These are phyloP conservation scores for Pseudopleuronectes americanus DNA, from an alignment of 2,797 vertebrate genomes.

Conservation along the genomic window DNA sequence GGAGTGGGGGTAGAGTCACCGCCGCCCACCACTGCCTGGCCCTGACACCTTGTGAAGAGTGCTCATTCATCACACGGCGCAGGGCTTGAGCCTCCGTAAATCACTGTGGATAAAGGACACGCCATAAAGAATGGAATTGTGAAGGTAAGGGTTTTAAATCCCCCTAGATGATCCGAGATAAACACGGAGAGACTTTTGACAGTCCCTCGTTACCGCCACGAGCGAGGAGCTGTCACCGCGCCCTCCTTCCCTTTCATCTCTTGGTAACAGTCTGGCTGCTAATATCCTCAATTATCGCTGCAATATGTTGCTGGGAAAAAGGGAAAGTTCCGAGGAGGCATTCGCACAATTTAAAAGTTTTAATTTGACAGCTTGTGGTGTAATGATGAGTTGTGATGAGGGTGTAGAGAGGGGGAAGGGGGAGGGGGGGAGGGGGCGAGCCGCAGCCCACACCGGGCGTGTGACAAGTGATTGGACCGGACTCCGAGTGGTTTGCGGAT, in stretches of 20 bases:
- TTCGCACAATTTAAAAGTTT: constrained; percentile 78
- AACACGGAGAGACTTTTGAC: constrained; percentile 84
- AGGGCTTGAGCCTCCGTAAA: constrained; percentile 80
- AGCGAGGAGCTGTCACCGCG: constrained; percentile 80
- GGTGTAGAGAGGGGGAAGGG: constrained; percentile 35
- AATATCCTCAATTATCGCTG: constrained; percentile 86
- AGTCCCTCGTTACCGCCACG: constrained; percentile 80
- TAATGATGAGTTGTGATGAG: constrained; percentile 77
- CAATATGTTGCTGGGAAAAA: constrained; percentile 79
- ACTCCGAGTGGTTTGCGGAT: constrained; percentile 52
- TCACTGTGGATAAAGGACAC: constrained; percentile 83
- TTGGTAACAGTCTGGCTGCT: constrained; percentile 81
- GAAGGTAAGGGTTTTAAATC: constrained; percentile 84
- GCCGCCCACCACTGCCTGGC: constrained; percentile 69
- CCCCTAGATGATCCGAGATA: constrained; percentile 84
- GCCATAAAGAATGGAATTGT: constrained; percentile 81
- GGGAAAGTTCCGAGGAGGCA: constrained; percentile 74
- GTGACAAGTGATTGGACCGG: constrained; percentile 67
- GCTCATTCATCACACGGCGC: constrained; percentile 82
- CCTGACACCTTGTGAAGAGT: constrained; percentile 82
- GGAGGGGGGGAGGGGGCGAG: constrained; percentile 6
- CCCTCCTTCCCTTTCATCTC: constrained; percentile 79
- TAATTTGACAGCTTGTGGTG: constrained; percentile 84
- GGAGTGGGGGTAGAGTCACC: constrained; percentile 22
- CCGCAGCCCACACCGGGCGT: constrained; percentile 24